Base-by-base conservation (phyloP, 92 coral and sea anemone genomes). In the Parazoanthus swiftii region DNA sequence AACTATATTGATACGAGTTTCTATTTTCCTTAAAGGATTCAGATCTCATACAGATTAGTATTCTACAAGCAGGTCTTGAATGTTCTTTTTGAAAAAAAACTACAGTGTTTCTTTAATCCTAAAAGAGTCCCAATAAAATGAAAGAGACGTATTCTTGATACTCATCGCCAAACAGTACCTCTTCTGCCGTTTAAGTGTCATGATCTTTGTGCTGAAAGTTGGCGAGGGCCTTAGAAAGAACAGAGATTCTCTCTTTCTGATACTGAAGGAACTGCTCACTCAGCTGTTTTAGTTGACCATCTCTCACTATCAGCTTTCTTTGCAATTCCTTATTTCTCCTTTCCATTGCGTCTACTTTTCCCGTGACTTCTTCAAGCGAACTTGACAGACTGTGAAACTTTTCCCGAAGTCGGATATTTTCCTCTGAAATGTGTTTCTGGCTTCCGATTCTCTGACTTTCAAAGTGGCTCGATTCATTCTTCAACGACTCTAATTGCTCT, bases 191-290 rank as follows among this genome's bases (percentile, higher is more conserved):
- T 29, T 29, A 29, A 29, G 33, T 29, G 33, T 29, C 33, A 29
- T 29, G 33, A 29, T 18, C 81, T 21, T 26, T 42, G 15, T 20
- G 81, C 8, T 77, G 81, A 77, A 77, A 21, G 26, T 42, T 13
- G 20, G 81, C 63, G 1, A 77, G 42, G n/a, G 58, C 58, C 46
- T 77, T 20, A 43, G 59, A 77, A 77, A 44, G 8, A 7, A 58
- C 63, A 20, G 21, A 20, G 81, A 77, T 43, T 77, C 63, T 77
- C n/a, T 43, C 81, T 29, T 77, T 77, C 50, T 77, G 81, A 44
- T 43, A 77, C 81, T 77, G 56, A 42, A 42, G 58, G 81, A 77
- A 77, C 46, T 77, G 81, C 21, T 43, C 44, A 29, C n/a, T 42
- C 29, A 77, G n/a, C 56, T 44, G 33, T 43, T 20, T 16, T 5